phyloP scores from a whole-genome alignment of 2,888 invertebrate genomes.

The Iselma pallidipennis region DNA sequence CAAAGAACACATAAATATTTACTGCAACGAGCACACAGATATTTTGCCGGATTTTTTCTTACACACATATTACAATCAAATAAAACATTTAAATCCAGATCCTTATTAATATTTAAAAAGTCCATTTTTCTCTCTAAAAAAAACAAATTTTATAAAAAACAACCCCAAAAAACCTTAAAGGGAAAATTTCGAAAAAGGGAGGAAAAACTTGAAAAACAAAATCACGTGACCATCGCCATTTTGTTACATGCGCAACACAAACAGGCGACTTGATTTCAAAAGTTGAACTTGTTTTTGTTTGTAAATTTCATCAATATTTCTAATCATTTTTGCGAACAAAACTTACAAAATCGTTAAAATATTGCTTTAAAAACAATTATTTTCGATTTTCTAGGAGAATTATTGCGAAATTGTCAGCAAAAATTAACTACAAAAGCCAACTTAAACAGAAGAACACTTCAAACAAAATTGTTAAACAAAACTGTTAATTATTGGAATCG shows the following conservation, averaged over 20 bases:
- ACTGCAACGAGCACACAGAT: conserved; percentile 89
- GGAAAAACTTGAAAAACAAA: not conserved
- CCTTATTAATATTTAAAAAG: not conserved
- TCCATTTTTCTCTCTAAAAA: no score
- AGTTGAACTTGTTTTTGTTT: not conserved
- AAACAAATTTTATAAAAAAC: no score
- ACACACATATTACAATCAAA: not conserved
- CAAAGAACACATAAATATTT: conserved; percentile 92
- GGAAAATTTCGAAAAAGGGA: no score
- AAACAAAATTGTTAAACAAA: no score
- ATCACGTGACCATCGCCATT: not conserved
- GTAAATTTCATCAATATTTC: not conserved
- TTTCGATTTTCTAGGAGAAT: not conserved
- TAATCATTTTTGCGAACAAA: not conserved
- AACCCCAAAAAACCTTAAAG: no score
- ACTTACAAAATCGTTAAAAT: not conserved
- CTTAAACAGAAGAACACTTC: no score
- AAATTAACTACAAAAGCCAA: not conserved
- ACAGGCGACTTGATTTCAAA: not conserved
- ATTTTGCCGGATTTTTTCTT: conserved; percentile 58
- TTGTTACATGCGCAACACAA: not conserved
- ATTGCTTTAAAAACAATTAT: not conserved
- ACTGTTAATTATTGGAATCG: no score
- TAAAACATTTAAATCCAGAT: not conserved
- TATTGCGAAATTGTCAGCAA: not conserved